Percentiles rank a stretch among this genome's conserved stretches.
phyloP scores from a whole-genome alignment of 2,888 invertebrate genomes.

The Tholera decimalis region DNA sequence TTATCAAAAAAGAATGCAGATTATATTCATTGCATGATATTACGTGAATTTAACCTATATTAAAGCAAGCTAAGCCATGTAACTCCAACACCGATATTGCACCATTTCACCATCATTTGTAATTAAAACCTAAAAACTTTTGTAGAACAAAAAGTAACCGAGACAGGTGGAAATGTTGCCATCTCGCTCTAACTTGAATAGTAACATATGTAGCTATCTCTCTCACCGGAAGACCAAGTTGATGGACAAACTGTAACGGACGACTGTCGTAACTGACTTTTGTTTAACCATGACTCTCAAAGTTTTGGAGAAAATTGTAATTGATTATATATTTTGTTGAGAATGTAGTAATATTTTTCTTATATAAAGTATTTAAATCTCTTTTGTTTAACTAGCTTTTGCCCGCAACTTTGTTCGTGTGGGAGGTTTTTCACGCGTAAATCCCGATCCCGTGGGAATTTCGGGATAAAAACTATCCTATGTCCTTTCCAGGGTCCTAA shows the following conservation, averaged over 20 bases:
- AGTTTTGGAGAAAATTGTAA: constrained; percentile 61
- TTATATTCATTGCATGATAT: not conserved
- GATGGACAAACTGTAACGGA: constrained; percentile 88
- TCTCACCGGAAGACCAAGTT: constrained; percentile 82
- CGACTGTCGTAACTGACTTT: constrained; percentile 89
- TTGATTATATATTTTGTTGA: not conserved
- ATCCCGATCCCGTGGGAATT: no score
- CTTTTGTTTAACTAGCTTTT: no score
- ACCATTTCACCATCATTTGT: constrained; percentile 76
- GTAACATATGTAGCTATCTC: constrained; percentile 68
- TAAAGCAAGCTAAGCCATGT: constrained; percentile 14
- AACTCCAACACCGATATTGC: constrained; percentile 75
- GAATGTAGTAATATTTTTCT: not conserved
- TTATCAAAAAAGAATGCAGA: not conserved
- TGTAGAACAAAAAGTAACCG: constrained; percentile 73
- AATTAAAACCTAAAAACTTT: constrained; percentile 78
- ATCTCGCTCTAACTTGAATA: constrained; percentile 67
- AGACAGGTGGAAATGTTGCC: constrained; percentile 82
- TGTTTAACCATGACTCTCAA: constrained; percentile 77
- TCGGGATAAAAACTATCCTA: no score
- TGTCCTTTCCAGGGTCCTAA: no score
- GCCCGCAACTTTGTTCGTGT: no score
- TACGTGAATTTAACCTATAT: not conserved
- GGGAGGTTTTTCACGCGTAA: no score
- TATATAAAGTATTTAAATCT: no score